Base-by-base conservation (phyloP, 2,113 vertebrate species). In the Scatophagus argus region DNA sequence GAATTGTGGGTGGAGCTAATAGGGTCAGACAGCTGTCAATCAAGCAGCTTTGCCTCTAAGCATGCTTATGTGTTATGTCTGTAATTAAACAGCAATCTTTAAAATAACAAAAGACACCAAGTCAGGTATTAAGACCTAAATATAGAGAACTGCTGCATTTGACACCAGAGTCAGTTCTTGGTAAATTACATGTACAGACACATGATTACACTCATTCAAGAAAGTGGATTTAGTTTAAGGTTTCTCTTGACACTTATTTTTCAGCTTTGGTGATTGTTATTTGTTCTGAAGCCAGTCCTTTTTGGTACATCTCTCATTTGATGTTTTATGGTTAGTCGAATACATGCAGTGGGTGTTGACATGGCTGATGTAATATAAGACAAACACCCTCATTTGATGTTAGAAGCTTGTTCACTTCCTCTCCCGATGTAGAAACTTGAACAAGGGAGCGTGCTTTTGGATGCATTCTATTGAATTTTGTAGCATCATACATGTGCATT, bases 1-100 rank as follows among this genome's bases (percentile, higher is more conserved):
- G 29, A 19, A 47, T 46, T 44, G 85, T 81, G 58, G 87, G 85
- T 32, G 72, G 62, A 51, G 60, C 76, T 84, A 62, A 72, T 39
- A 38, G 21, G 46, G 38, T 44, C 39, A 43, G 46, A 67, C 43
- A 46, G 46, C 47, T 73, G 47, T 74, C 79, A 77, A 11, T 82
- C 71, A 80, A 43, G 36, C 19, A 65, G 34, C 54, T 23, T 12
- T 13, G 19, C 46, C 34, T 5, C 12, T 14, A n/a, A n/a, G n/a
- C n/a, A n/a, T n/a, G n/a, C n/a, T n/a, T n/a, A n/a, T n/a, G n/a
- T n/a, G n/a, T n/a, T n/a, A n/a, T n/a, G n/a, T n/a, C n/a, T n/a
- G n/a, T n/a, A n/a, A n/a, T n/a, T n/a, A n/a, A n/a, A n/a, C n/a
- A 31, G 12, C 34, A 21, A n/a, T 10, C 19, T 36, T 58, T 23